Evolutionary conservation across 2,888 invertebrate species (phyloP), one percentile per base, ranked within the genome.

Genomic region (Microctonus brassicae): DNA sequence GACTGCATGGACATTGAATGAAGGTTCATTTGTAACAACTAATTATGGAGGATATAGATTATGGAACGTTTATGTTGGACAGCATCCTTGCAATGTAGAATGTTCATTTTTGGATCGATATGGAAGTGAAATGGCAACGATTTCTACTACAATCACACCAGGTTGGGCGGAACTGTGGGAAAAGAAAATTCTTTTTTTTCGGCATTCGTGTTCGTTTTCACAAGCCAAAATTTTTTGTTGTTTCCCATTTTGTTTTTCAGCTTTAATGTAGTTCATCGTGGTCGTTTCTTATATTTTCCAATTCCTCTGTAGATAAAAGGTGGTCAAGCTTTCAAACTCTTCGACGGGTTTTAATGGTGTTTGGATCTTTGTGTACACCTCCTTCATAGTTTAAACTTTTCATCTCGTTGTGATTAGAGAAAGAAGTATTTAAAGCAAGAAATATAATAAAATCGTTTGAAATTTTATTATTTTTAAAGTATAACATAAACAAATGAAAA

Each of bases 11-110:
- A 69, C 73, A 34, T 47, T 29, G 33, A 58, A 42, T 2, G 76
- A 79, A 5, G 73, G 79, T 33, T 78, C 78, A 0, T 42, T 78
- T 24, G 57, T 75, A 22, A 66, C 64, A 42, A 82, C 78, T 9
- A 26, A 61, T 7, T 74, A 75, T 10, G 83, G 83, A 64, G 82
- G 80, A 9, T 71, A 68, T 34, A 82, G 83, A 36, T 73, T 79
- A 10, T 88, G 86, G 84, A 78, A 77, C 74, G 81, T 86, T 70
- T 83, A 84, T 68, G 85, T 88, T 62, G 85, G 85, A 7, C 24
- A 66, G 34, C 75, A 78, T 62, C 81, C 84, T 1, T 82, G 79
- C 77, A 76, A 78, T 72, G 79, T 84, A 70, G 82, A 83, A 36
- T 86, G 86, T 76, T 71, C 79, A 70, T 76, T 86, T 66, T 36